A percentile compares a stretch with the other conserved stretches of the same genome.
Conservation (phyloP, 2,888 invertebrate species). For the Rhabditoides inermis region DNA sequence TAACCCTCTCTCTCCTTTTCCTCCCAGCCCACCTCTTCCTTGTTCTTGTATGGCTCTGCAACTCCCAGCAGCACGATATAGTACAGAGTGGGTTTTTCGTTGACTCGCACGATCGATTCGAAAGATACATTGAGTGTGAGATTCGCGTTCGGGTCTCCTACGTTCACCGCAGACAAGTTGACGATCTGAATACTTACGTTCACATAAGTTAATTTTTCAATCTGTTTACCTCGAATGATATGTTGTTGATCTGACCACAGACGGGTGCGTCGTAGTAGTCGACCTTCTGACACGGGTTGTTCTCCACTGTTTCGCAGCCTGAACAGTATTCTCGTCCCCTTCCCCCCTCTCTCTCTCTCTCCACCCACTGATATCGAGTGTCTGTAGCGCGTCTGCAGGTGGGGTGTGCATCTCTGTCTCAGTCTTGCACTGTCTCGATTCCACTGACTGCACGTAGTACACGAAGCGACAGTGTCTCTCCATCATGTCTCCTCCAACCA, state of each 20-base stretch:
- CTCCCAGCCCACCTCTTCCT: constrained; percentile 21
- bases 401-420: constrained; percentile 19
- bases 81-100: constrained; percentile 29
- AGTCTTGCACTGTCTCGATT: constrained; percentile 18
- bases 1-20: no score
- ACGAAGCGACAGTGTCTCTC: constrained; percentile 37
- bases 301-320: constrained; percentile 41
- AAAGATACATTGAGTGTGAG: constrained; percentile 41
- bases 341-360: no score
- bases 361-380: constrained; percentile 30
- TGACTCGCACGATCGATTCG: constrained; percentile 16
- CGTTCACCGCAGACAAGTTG: constrained; percentile 1
- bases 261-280: constrained; percentile 20
- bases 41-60: constrained; percentile 24
- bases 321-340: neutral
- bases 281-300: constrained; percentile 29
- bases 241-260: constrained; percentile 35
- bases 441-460: constrained; percentile 24
- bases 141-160: constrained; percentile 16
- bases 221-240: constrained; percentile 7
- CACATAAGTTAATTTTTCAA: neutral
- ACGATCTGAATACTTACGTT: constrained; percentile 8
- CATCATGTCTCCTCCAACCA: constrained; percentile 40
- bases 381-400: constrained; percentile 19
- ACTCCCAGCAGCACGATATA: constrained; percentile 41